Conservation (phyloP, 2,888 invertebrate genomes). For the Helicoverpa assulta region DNA sequence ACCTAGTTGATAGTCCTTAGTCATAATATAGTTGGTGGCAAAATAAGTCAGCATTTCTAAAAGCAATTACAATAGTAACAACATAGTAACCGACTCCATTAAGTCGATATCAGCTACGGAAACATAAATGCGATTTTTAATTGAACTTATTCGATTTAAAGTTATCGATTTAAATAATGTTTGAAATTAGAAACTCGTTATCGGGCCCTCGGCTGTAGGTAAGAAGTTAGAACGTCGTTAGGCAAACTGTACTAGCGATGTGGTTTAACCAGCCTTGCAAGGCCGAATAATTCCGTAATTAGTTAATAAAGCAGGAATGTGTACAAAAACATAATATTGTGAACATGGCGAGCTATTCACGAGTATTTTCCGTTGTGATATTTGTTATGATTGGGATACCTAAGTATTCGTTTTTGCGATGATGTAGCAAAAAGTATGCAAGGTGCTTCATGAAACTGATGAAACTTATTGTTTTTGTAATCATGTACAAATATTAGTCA, state of each 20-base stretch:
- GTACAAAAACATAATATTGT: slow-evolving; percentile 41
- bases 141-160: slow-evolving; percentile 44
- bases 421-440: too few relatives aligned
- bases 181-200: slow-evolving; percentile 57
- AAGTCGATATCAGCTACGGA: slow-evolving; percentile 46
- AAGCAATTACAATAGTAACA: slow-evolving; percentile 30
- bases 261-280: slow-evolving; percentile 64
- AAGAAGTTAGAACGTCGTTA: slow-evolving; percentile 35
- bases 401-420: not conserved
- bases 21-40: too few relatives aligned
- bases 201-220: slow-evolving; percentile 24
- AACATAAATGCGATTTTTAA: slow-evolving; percentile 51
- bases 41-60: slow-evolving; percentile 3
- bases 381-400: not conserved
- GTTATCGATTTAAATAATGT: slow-evolving; percentile 53
- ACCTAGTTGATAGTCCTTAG: too few relatives aligned
- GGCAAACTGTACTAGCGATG: slow-evolving; percentile 40
- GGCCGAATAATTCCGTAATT: slow-evolving; percentile 61
- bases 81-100: slow-evolving; percentile 37
- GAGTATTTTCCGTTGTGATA: slow-evolving; percentile 11
- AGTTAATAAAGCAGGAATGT: slow-evolving; percentile 54
- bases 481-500: too few relatives aligned
- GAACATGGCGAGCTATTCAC: slow-evolving; percentile 22
- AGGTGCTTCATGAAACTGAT: too few relatives aligned
- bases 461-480: too few relatives aligned